Conservation (phyloP, 2,113 vertebrate genomes). For the Alethe castanea region DNA sequence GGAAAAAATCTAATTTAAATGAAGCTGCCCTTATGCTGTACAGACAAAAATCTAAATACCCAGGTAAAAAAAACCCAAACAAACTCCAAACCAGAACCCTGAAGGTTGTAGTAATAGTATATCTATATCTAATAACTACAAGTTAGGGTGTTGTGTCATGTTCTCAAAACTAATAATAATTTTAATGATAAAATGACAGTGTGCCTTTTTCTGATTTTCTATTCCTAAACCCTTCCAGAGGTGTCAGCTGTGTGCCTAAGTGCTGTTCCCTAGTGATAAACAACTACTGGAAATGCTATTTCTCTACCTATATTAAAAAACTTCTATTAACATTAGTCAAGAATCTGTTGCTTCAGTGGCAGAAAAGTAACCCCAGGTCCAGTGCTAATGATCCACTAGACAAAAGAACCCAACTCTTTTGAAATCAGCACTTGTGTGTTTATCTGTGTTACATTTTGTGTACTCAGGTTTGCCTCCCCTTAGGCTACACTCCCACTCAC, state of each 20-base stretch:
- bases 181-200: background rate
- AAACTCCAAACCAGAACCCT: background rate
- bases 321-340: background rate
- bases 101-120: background rate
- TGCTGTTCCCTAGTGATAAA: background rate
- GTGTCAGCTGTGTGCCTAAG: background rate
- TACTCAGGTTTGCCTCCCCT: background rate
- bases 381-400: background rate
- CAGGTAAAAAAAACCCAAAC: background rate
- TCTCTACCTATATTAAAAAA: background rate
- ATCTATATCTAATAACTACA: background rate
- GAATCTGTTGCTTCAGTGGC: background rate
- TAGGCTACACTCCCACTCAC: background rate
- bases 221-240: background rate
- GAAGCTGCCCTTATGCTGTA: background rate
- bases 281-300: background rate
- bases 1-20: background rate
- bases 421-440: background rate
- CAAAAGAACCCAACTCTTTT: background rate
- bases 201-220: background rate
- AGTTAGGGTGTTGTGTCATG: background rate
- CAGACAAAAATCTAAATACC: background rate
- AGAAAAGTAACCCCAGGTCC: background rate
- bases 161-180: background rate
- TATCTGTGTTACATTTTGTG: background rate